Evolutionary conservation across 2,888 invertebrate species (phyloP).

Genomic region (Pachycephus smyrnensis): DNA sequence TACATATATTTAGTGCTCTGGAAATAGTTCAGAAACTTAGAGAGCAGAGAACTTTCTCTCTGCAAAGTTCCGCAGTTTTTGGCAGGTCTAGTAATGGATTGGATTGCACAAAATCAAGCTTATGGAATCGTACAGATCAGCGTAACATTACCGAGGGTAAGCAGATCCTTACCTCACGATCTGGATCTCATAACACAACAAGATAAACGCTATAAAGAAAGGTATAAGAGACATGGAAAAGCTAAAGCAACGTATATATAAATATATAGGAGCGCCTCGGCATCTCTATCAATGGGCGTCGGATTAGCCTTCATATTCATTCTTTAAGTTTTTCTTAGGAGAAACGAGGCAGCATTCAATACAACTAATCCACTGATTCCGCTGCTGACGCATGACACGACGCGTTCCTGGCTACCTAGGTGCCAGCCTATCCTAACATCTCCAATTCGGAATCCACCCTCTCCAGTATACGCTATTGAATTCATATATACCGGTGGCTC

Average conservation of each 20-base stretch:
- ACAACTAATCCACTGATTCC: conserved; percentile 63
- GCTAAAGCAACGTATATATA: background rate
- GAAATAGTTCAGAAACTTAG: background rate
- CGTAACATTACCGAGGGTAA: conserved; percentile 47
- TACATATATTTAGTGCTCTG: background rate
- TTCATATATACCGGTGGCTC: conserved; percentile 38
- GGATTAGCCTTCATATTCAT: conserved; percentile 39
- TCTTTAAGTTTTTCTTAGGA: conserved; percentile 13
- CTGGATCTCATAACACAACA: conserved; percentile 21
- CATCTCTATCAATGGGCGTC: conserved; percentile 29
- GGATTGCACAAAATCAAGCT: conserved; percentile 45
- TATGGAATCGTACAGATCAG: conserved; percentile 37
- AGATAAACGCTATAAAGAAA: conserved; percentile 11
- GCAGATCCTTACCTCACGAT: conserved; percentile 39
- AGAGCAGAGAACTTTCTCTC: background rate
- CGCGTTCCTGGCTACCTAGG: background rate
- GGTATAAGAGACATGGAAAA: background rate
- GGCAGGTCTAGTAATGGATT: conserved; percentile 32
- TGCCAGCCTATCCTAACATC: background rate
- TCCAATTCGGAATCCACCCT: background rate
- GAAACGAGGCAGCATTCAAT: conserved; percentile 39
- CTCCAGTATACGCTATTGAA: conserved; percentile 39
- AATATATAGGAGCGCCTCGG: background rate
- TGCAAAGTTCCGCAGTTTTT: too few relatives aligned
- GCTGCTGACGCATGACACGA: conserved; percentile 27